phyloP scores from a whole-genome alignment of 1,140 invertebrate genomes.

The Drosophila willistoni region DNA sequence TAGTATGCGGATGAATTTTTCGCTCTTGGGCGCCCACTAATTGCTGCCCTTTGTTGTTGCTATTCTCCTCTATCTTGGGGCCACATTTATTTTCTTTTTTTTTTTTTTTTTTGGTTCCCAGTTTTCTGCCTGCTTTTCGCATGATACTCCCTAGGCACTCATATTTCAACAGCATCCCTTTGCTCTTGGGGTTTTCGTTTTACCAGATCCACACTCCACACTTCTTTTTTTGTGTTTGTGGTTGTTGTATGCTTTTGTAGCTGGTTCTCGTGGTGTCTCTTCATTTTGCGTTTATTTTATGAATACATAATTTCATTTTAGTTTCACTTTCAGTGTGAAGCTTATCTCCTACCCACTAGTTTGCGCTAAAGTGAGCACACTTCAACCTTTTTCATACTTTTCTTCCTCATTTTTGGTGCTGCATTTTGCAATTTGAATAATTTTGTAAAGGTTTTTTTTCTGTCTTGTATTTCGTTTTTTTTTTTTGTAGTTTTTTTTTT shows the following conservation, averaged over 20 bases:
- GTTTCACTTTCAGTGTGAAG: slow-evolving; percentile 18
- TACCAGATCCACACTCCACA: neutral
- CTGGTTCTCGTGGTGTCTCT: slow-evolving; percentile 14
- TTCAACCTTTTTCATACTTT: neutral
- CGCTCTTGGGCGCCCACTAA: slow-evolving; percentile 76
- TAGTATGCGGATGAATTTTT: slow-evolving; percentile 53
- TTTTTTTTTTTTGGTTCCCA: neutral
- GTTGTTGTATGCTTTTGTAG: neutral
- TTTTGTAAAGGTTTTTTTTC: slow-evolving; percentile 30
- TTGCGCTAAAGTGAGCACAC: neutral
- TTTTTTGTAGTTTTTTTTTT: slow-evolving; percentile 14
- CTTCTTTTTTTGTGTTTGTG: neutral
- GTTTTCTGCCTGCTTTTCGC: neutral
- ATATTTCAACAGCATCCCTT: slow-evolving; percentile 40
- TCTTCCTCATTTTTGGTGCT: slow-evolving; percentile 27
- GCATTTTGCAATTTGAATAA: slow-evolving; percentile 70
- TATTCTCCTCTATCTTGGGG: slow-evolving; percentile 22
- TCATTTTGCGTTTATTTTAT: slow-evolving; percentile 35
- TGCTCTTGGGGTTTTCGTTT: slow-evolving; percentile 1
- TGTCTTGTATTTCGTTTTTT: slow-evolving; percentile 14
- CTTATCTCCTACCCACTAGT: slow-evolving; percentile 19
- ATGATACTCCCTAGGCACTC: slow-evolving; percentile 36
- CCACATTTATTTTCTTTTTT: neutral
- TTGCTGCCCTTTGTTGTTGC: slow-evolving; percentile 62
- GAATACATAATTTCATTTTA: slow-evolving; percentile 55